Evolutionary conservation across 1,140 invertebrate species (phyloP).

Genomic region (Leptinotarsa defecta): DNA sequence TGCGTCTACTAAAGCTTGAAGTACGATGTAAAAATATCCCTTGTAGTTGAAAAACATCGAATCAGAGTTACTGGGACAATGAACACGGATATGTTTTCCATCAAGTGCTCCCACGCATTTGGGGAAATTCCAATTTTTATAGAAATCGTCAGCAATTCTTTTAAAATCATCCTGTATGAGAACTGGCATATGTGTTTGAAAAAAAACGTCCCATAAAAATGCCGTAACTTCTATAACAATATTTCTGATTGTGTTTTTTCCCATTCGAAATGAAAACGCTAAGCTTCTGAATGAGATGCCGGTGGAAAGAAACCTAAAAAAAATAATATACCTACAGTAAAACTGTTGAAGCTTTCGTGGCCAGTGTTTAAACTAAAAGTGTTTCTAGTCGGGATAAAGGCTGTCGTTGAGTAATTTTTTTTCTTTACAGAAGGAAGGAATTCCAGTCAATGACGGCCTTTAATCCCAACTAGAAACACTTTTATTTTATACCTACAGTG

Average conservation of each 20-base stretch:
- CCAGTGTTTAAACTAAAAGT: too few relatives aligned
- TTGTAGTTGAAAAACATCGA: conserved; percentile 47
- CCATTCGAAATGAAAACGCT: conserved; percentile 45
- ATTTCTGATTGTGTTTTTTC: conserved; percentile 38
- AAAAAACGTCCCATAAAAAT: conserved; percentile 28
- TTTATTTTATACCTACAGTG: too few relatives aligned
- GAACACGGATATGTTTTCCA: conserved; percentile 26
- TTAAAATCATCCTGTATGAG: conserved; percentile 47
- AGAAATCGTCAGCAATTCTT: conserved; percentile 44
- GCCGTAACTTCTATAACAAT: conserved; percentile 49
- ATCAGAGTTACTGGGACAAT: background rate
- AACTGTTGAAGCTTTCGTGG: too few relatives aligned
- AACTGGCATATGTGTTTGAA: conserved; percentile 45
- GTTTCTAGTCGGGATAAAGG: too few relatives aligned
- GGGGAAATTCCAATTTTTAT: conserved; percentile 45
- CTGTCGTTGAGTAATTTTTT: too few relatives aligned
- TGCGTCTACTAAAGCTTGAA: conserved; percentile 23
- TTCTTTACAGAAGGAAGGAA: too few relatives aligned
- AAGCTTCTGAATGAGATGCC: conserved; percentile 47
- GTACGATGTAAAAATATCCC: conserved; percentile 23
- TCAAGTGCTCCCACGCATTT: conserved; percentile 21
- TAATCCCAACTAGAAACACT: too few relatives aligned
- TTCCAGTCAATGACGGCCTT: too few relatives aligned
- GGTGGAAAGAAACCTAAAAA: conserved; percentile 11
- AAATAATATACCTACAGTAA: too few relatives aligned